These are phyloP conservation scores for Panopea generosa DNA, from an alignment of 2,888 invertebrate genomes.

Conservation along the genomic window DNA sequence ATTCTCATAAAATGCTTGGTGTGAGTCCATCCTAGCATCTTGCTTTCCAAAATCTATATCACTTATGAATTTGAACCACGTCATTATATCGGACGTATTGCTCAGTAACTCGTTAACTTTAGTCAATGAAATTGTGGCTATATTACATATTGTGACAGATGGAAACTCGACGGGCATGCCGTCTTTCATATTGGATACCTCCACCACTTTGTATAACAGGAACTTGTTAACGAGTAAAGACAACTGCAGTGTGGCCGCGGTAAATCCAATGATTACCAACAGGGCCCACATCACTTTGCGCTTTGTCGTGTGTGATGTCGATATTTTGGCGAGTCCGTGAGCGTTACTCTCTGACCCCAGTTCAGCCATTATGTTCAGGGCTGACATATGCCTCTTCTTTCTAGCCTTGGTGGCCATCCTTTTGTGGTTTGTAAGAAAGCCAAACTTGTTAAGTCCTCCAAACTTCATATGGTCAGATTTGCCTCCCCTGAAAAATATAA, in stretches of 20 bases:
- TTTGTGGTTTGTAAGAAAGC: slow-evolving; percentile 65
- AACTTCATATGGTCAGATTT: slow-evolving; percentile 77
- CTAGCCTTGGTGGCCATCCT: slow-evolving; percentile 65
- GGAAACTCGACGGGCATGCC: slow-evolving; percentile 82
- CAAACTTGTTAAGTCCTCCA: slow-evolving; percentile 72
- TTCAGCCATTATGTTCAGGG: slow-evolving; percentile 75
- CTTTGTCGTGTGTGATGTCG: slow-evolving; percentile 74
- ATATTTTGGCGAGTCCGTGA: slow-evolving; percentile 79
- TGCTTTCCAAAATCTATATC: slow-evolving; percentile 70
- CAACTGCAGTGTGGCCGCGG: slow-evolving; percentile 79
- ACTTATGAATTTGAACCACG: slow-evolving; percentile 70
- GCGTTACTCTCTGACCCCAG: slow-evolving; percentile 81
- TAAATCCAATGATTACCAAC: slow-evolving; percentile 79
- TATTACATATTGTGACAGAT: slow-evolving; percentile 81
- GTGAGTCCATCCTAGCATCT: slow-evolving; percentile 68
- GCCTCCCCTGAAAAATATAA: slow-evolving; percentile 61
- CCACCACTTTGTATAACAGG: slow-evolving; percentile 77
- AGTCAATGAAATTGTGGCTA: slow-evolving; percentile 78
- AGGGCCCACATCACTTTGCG: slow-evolving; percentile 80
- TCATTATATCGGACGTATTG: slow-evolving; percentile 57
- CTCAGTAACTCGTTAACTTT: slow-evolving; percentile 68
- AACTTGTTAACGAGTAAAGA: slow-evolving; percentile 80
- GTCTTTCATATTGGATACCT: slow-evolving; percentile 80
- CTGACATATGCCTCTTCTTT: slow-evolving; percentile 55
- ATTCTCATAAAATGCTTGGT: slow-evolving; percentile 81